Base-by-base conservation (phyloP, 2,113 vertebrate genomes). In the Lasiurus cinereus region DNA sequence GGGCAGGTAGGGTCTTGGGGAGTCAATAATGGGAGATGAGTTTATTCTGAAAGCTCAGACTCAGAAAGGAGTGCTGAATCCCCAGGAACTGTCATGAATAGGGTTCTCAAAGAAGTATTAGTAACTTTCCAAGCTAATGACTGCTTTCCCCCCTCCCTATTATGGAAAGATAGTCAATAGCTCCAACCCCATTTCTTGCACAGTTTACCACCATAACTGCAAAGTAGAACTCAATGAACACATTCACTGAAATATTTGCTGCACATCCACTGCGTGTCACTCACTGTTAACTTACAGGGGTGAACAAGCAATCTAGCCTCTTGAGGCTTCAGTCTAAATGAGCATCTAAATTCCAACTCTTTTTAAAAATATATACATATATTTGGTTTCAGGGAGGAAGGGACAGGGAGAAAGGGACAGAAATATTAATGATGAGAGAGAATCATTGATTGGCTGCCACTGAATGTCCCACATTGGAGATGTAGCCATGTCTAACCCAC, bases 41-140 rank as follows among this genome's bases (percentile, higher is more conserved):
- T 96, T 91, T 18, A 64, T 48, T 18, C 54, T n/a, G 29, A 74
- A 83, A 87, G 64, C 24, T 90, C 83, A 73, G 90, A 62, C 27
- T 22, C 31, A 16, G 21, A 88, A 66, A 69, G 33, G 6, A 22
- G 4, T 56, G 50, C 83, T 33, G 15, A 66, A 52, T 64, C 11
- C 46, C 59, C 19, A 70, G 52, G 39, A 39, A 11, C 8, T 59
- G 54, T 39, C 2, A 67, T 14, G 56, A 29, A 69, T n/a, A 31
- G n/a, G 29, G 13, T 43, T 85, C 83, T 52, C 52, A 36, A 76
- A 56, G 8, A 78, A 39, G 33, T 14, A 31, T 31, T 33, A 54
- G 74, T 52, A 48, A 48, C 56, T 39, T 88, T 14, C 33, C 82
- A 83, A 48, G 52, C 19, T 43, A n/a, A 74, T 56, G 24, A 22